Evolutionary conservation across 2,888 invertebrate species (phyloP).

Genomic region (Trichopoda pennipes): DNA sequence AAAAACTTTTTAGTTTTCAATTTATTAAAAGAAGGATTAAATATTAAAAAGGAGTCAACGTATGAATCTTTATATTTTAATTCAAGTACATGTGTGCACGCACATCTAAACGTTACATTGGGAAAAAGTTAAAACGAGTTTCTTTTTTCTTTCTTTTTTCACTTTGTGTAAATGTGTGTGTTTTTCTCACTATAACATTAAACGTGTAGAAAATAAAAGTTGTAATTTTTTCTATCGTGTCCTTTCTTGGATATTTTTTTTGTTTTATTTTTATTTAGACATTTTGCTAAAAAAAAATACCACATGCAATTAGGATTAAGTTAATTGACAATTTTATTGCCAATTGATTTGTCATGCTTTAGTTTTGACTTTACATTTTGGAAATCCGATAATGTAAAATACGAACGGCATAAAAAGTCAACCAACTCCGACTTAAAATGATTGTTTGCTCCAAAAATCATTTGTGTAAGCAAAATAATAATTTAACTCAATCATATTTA

Average conservation of each 20-base stretch:
- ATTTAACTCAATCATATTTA: no score
- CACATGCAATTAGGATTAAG: slow-evolving; percentile 69
- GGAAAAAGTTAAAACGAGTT: not conserved
- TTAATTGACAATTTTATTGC: slow-evolving; percentile 77
- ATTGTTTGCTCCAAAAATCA: no score
- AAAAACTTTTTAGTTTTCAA: slow-evolving; percentile 49
- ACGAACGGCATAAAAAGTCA: no score
- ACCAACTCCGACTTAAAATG: no score
- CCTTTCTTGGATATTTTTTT: slow-evolving; percentile 2
- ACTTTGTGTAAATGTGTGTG: not conserved
- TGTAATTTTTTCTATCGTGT: not conserved
- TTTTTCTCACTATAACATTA: not conserved
- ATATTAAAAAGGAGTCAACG: not conserved
- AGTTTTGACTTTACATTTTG: slow-evolving; percentile 42
- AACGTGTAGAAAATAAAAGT: not conserved
- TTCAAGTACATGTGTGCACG: no score
- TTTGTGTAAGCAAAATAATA: no score
- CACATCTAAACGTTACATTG: not conserved
- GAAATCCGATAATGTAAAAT: no score
- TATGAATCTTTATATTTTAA: not conserved
- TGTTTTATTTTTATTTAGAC: not conserved
- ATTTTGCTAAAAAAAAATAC: not conserved
- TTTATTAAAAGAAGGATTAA: slow-evolving; percentile 36
- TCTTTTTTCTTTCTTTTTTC: not conserved
- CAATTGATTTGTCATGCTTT: slow-evolving; percentile 76